Conservation (phyloP, 2,113 vertebrate genomes). For the Vulpes ferrilata region DNA sequence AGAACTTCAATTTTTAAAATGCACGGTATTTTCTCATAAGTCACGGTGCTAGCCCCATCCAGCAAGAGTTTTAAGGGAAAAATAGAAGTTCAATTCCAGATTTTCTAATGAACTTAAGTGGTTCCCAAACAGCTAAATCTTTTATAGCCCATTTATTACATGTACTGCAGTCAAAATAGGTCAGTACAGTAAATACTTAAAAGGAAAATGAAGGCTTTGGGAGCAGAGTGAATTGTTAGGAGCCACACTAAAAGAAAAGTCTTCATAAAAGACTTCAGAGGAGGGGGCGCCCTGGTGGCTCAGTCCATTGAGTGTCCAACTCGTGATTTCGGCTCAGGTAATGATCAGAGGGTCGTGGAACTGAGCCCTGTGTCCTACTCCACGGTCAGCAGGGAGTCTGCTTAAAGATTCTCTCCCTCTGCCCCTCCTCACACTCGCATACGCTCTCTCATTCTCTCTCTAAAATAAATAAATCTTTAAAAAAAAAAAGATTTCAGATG, state of each 20-base stretch:
- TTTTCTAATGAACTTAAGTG: constrained; percentile 36
- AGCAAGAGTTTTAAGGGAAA: not conserved
- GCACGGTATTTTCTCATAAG: not conserved
- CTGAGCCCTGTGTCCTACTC: not conserved
- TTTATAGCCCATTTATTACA: not conserved
- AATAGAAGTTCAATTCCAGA: not conserved
- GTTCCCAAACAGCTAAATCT: not conserved
- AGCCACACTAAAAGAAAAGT: not conserved
- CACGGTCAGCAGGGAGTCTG: not conserved
- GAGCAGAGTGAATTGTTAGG: not conserved
- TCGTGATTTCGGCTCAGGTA: not conserved
- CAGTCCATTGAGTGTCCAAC: not conserved
- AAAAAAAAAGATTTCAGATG: not conserved
- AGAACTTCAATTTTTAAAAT: not conserved
- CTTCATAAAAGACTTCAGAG: not conserved
- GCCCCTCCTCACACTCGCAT: not conserved
- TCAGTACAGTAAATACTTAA: not conserved
- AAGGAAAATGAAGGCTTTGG: not conserved
- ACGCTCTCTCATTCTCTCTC: not conserved
- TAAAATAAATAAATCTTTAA: not conserved
- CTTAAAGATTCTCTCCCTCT: not conserved
- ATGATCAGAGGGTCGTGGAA: not conserved
- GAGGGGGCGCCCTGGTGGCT: not conserved
- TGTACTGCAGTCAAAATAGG: not conserved
- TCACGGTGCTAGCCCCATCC: not conserved